These are phyloP conservation scores for Glaucopsyche alexis DNA, from an alignment of 2,888 invertebrate species.

Conservation along the genomic window DNA sequence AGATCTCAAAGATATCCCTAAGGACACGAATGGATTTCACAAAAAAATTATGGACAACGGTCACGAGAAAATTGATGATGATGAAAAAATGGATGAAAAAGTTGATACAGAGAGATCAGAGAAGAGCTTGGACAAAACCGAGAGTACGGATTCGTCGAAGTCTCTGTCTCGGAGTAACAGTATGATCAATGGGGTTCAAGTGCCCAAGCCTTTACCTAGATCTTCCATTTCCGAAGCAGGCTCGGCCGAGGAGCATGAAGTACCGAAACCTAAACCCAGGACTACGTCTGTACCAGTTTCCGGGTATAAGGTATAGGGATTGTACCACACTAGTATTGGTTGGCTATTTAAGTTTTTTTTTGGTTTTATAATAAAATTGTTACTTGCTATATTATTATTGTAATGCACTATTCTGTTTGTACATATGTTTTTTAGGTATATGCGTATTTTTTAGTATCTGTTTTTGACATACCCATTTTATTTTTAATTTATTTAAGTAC, in stretches of 20 bases:
- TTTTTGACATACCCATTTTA: not conserved
- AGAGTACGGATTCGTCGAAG: conserved; percentile 62
- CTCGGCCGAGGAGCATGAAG: conserved; percentile 71
- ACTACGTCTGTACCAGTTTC: conserved; percentile 83
- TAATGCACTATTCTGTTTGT: not conserved
- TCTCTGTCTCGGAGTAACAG: conserved; percentile 66
- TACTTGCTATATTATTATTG: conserved; percentile 7
- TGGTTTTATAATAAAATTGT: conserved; percentile 33
- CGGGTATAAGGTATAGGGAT: conserved; percentile 86
- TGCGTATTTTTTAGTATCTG: not conserved
- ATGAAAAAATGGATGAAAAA: conserved; percentile 40
- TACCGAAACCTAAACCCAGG: conserved; percentile 84
- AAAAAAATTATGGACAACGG: conserved; percentile 63
- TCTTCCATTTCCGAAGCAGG: conserved; percentile 87
- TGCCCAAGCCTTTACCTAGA: conserved; percentile 90
- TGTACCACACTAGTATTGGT: conserved; percentile 35
- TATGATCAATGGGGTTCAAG: conserved; percentile 69
- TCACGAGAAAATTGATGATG: conserved; percentile 51
- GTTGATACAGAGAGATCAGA: conserved; percentile 46
- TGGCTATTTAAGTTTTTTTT: conserved; percentile 34
- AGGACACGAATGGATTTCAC: conserved; percentile 66
- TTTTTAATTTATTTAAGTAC: not conserved
- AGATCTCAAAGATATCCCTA: conserved; percentile 48
- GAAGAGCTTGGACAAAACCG: conserved; percentile 53
- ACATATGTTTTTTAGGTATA: not conserved